Evolutionary conservation across 2,113 vertebrate genomes (phyloP), one percentile per base, ranked within the genome.

Genomic region (Polyodon spathula): DNA sequence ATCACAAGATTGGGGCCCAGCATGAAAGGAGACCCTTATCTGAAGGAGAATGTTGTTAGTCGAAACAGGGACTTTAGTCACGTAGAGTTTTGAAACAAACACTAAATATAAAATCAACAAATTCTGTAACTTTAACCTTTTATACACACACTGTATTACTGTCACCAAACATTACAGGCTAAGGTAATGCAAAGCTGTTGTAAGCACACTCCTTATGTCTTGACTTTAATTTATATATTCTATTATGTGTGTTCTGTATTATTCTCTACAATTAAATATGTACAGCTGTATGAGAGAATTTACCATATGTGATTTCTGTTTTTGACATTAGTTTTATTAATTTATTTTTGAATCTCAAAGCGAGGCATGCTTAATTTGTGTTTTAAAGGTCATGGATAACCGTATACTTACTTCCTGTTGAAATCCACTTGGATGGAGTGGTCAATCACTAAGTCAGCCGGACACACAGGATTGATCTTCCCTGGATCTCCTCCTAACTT

Each of bases 381-480:
- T 27, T 27, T 27, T 27, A 27, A 27, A 27, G 2, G 27, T 27
- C 27, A 27, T 27, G 27, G 27, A 27, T 27, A 27, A 2, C 14
- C 6, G 9, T 39, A 50, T 10, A 63, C 85, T 89, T 81, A 95
- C 95, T 91, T 88, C 68, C 93, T 90, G 82, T 87, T 97, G 71
- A 97, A 98, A 79, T 99, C 96, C 62, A 99, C 96, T 68, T 99
- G 96, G 76, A 99, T 93, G 73, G 96, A 98, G 70, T 99, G 96
- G 77, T 99, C 96, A 46, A 99, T 97, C 68, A 98, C 94, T 0
- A 99, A 89, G 69, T 97, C 96, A n/a, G 86, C 95, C 1, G 95
- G 96, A 64, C 95, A 99, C 5, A 95, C 66, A 0, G 96, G 96
- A 66, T 97, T 99, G 62, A 98, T 95, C 78, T 91, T 95, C 75